Percentiles rank a stretch among this genome's conserved stretches.
These are phyloP conservation scores for Anguilla megastoma DNA, from an alignment of 2,797 vertebrate genomes.

Conservation along the genomic window DNA sequence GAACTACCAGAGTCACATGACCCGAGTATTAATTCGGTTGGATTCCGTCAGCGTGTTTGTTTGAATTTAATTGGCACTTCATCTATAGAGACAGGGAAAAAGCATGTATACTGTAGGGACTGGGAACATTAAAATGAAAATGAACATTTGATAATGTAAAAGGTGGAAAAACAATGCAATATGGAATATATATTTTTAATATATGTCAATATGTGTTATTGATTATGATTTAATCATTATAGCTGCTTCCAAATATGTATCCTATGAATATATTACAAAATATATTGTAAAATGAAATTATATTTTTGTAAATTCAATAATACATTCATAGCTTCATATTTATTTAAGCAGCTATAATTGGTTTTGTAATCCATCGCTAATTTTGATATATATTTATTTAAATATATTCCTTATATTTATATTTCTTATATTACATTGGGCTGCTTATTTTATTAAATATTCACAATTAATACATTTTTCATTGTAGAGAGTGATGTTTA, in stretches of 20 bases:
- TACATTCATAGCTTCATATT: neutral
- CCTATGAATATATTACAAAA: slow-evolving; percentile 7
- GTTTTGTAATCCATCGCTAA: neutral
- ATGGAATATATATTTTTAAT: slow-evolving; percentile 25
- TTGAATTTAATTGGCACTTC: slow-evolving; percentile 65
- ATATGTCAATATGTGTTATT: neutral
- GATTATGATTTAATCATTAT: neutral
- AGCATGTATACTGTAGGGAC: slow-evolving; percentile 42
- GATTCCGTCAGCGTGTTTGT: neutral
- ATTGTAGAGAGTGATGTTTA: neutral
- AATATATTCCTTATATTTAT: slow-evolving; percentile 18
- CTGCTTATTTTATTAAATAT: neutral
- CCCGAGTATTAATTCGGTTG: neutral
- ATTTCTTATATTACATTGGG: neutral
- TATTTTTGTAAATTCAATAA: slow-evolving; percentile 9
- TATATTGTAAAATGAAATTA: slow-evolving; percentile 10
- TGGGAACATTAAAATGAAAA: neutral
- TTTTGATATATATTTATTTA: slow-evolving; percentile 7
- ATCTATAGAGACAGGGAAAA: slow-evolving; percentile 52
- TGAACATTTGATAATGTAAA: neutral
- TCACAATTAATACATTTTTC: neutral
- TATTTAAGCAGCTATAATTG: slow-evolving; percentile 5
- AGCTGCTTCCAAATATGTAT: slow-evolving; percentile 1
- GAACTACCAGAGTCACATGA: slow-evolving; percentile 37
- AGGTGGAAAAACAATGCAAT: neutral